Evolutionary conservation across 2,113 vertebrate genomes (phyloP).

Genomic region (Cyanoliseus patagonus): DNA sequence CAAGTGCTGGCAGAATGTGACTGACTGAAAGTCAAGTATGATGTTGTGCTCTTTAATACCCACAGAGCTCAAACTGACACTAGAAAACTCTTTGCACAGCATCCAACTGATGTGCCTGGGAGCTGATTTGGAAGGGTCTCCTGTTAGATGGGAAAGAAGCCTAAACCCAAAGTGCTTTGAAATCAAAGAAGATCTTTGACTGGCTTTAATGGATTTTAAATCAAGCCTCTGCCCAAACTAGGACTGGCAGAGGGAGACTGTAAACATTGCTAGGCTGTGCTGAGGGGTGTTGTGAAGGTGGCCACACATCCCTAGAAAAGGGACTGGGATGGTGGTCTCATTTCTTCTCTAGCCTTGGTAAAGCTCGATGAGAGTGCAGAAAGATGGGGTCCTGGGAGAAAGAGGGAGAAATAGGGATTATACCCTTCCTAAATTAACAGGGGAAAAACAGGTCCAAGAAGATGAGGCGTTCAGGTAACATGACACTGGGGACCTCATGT

Average conservation of each 20-base stretch:
- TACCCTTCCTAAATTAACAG: background rate
- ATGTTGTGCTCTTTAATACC: background rate
- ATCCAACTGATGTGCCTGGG: background rate
- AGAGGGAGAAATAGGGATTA: background rate
- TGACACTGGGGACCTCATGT: background rate
- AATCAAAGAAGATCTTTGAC: conserved; percentile 1
- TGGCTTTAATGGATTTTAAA: background rate
- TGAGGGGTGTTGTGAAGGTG: background rate
- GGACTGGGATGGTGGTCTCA: background rate
- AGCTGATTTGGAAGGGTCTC: conserved; percentile 12
- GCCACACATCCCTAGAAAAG: background rate
- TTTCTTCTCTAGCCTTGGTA: background rate
- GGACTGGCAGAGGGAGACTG: background rate
- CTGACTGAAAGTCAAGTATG: background rate
- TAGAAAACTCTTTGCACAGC: background rate
- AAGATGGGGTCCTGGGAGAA: background rate
- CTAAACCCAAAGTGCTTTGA: background rate
- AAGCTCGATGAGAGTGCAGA: background rate
- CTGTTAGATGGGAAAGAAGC: background rate
- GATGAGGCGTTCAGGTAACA: background rate
- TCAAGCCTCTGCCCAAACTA: background rate
- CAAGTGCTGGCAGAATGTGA: background rate
- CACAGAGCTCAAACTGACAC: background rate
- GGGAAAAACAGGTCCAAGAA: background rate
- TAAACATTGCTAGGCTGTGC: accelerated